A percentile compares a stretch with the other conserved stretches of the same genome.
phyloP scores from a whole-genome alignment of 2,113 vertebrate genomes.

The Colaptes auratus region DNA sequence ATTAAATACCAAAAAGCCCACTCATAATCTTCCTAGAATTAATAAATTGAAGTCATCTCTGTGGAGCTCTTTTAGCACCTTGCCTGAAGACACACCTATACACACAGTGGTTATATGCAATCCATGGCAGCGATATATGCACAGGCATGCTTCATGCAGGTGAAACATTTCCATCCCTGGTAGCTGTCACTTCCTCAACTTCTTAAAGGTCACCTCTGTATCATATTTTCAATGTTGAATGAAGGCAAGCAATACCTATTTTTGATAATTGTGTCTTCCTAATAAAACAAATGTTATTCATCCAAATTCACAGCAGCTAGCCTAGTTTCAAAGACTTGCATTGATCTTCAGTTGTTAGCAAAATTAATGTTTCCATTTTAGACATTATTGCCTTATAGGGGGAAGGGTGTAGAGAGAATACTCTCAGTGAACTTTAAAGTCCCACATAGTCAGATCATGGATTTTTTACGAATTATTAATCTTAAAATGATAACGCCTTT shows the following conservation, averaged over 20 bases:
- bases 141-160: not conserved
- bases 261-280: not conserved
- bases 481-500: slow-evolving; percentile 72
- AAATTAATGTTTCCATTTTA: slow-evolving; percentile 40
- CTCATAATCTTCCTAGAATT: not conserved
- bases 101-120: not conserved
- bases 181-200: not conserved
- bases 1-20: not conserved
- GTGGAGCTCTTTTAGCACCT: slow-evolving; percentile 5
- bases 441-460: slow-evolving; percentile 1
- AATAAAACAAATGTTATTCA: slow-evolving; percentile 25
- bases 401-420: not conserved
- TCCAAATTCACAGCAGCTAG: slow-evolving; percentile 1
- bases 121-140: not conserved
- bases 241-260: not conserved
- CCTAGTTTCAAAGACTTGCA: not conserved
- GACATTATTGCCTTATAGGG: not conserved
- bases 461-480: not conserved
- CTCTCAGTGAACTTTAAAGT: not conserved
- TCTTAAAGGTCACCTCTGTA: not conserved
- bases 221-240: not conserved
- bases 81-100: slow-evolving; percentile 1
- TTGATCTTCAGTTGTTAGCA: slow-evolving; percentile 6
- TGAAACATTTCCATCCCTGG: not conserved
- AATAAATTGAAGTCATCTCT: slow-evolving; percentile 31